These are phyloP conservation scores for Andrena hattorfiana DNA, from an alignment of 2,888 invertebrate species.

Conservation along the genomic window DNA sequence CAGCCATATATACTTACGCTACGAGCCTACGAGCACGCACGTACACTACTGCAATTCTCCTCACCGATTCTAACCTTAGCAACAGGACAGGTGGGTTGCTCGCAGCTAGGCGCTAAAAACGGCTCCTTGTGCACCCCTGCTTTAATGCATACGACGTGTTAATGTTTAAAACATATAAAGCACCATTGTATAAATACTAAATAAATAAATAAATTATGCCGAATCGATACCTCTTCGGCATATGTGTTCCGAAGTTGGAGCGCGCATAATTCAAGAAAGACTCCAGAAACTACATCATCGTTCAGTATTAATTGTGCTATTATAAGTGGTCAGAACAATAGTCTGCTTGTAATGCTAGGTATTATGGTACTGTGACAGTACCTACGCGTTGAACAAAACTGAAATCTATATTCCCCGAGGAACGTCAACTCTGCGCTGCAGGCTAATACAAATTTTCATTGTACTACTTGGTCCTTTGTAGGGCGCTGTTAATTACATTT, in stretches of 20 bases:
- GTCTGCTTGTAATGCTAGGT: neutral
- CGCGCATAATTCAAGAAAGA: neutral
- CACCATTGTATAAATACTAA: no score
- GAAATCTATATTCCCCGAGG: neutral
- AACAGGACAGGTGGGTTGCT: no score
- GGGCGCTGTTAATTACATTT: constrained; percentile 17
- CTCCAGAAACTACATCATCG: neutral
- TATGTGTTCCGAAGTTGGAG: neutral
- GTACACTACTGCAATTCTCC: no score
- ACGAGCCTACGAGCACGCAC: no score
- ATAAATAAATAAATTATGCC: neutral
- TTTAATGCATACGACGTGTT: no score
- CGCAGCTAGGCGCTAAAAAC: no score
- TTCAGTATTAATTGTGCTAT: constrained; percentile 14
- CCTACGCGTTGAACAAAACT: neutral
- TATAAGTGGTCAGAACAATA: constrained; percentile 6
- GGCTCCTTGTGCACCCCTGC: no score
- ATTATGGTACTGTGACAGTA: neutral
- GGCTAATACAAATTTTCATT: constrained; percentile 12
- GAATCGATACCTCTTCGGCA: constrained; percentile 21
- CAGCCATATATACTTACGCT: no score
- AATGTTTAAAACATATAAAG: no score
- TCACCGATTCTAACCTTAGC: no score
- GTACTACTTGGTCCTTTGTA: neutral
- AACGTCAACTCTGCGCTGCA: neutral